Evolutionary conservation across 2,888 invertebrate genomes (phyloP).

Genomic region (Euzophera pinguis): DNA sequence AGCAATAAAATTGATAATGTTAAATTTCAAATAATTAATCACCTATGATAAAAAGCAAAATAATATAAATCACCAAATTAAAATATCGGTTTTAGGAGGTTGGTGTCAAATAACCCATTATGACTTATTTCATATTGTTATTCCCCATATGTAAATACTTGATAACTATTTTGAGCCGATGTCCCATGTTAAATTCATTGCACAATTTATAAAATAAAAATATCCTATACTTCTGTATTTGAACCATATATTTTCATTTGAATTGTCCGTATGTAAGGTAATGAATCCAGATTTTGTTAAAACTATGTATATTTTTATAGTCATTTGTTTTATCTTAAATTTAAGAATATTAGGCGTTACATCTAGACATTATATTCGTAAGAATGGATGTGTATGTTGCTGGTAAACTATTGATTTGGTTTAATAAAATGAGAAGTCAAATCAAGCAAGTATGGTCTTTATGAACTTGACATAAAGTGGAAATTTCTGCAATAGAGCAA

Average conservation of each 20-base stretch:
- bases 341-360: constrained; percentile 33
- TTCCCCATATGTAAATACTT: no score
- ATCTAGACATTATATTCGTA: constrained; percentile 53
- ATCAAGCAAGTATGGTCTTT: background rate
- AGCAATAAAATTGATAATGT: no score
- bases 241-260: background rate
- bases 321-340: constrained; percentile 52
- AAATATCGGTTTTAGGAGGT: no score
- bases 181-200: background rate
- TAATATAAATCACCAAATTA: no score
- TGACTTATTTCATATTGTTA: no score
- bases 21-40: no score
- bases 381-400: constrained; percentile 41
- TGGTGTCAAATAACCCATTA: no score
- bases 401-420: constrained; percentile 46
- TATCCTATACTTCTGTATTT: background rate
- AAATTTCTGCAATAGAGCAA: no score
- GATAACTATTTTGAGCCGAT: background rate
- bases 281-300: constrained; percentile 43
- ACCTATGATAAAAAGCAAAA: no score
- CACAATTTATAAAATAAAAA: no score
- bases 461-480: no score
- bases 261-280: constrained; percentile 12
- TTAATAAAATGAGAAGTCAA: constrained; percentile 7
- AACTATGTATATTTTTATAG: constrained; percentile 60